Base-by-base conservation (phyloP, 2,888 invertebrate species). In the Cataglyphis cursor region DNA sequence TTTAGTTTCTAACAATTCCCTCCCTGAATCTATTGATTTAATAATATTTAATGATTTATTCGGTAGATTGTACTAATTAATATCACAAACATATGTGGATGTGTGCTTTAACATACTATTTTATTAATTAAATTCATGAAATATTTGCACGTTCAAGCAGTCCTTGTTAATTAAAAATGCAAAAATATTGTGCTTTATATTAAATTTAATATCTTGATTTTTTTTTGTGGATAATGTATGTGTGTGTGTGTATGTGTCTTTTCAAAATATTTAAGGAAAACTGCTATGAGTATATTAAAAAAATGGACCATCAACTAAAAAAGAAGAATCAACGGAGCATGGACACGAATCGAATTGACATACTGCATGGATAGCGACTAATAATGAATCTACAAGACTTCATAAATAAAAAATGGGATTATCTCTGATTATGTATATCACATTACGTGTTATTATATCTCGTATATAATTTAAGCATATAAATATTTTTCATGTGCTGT, bases 11-110 rank as follows among this genome's bases (percentile, higher is more conserved):
- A n/a, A 51, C 18, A 18, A 48, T 18, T n/a, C 28, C 48, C 48
- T 8, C 41, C 35, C 75, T 62, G 80, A 74, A 85, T 87, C 82
- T 68, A 88, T 83, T 83, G 44, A 59, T 81, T 73, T 65, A 84
- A 87, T 87, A 85, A 81, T 83, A 85, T 85, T 89, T 88, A 87
- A 89, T 86, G 76, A 51, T 82, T 74, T 35, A 73, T 74, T 78
- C 85, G 65, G 86, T 74, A 57, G 12, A 74, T 72, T 87, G 65
- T 82, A 51, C 31, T 81, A 81, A 85, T 85, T 84, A 86, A 74
- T 86, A 51, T 82, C 62, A 51, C 28, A 57, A 57, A 38, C 15
- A 38, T 6, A 0, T 35, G 6, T 35, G 35, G 5, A 6, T 35
- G 31, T 31, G 6, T 31, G n/a, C 59, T 41, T 73, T n/a, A 6